Percentiles rank a stretch among this genome's conserved stretches.
Conservation (phyloP, 2,113 vertebrate species). For the Anser brachyrhynchus region DNA sequence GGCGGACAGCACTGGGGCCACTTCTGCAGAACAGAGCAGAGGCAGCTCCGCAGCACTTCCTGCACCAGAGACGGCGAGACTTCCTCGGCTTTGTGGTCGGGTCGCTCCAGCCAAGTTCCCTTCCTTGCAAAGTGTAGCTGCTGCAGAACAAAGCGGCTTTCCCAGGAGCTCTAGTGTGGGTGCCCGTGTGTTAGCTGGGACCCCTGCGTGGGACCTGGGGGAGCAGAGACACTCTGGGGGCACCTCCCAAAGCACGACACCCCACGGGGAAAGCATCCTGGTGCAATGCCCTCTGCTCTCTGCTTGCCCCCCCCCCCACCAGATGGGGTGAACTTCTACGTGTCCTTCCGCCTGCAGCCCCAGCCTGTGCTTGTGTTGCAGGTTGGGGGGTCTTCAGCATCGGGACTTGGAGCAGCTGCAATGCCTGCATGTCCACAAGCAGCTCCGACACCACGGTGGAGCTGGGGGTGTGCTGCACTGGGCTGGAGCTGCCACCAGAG, state of each 20-base stretch:
- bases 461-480: background rate
- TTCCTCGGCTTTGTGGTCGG: fast-evolving
- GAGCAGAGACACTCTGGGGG: fast-evolving
- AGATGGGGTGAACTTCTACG: too few relatives aligned
- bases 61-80: fast-evolving
- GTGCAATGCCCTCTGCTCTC: fast-evolving
- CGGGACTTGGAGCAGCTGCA: fast-evolving
- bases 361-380: background rate
- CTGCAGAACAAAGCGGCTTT: background rate
- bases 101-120: fast-evolving
- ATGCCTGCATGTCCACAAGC: fast-evolving
- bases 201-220: fast-evolving
- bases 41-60: fast-evolving
- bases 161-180: background rate
- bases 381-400: background rate
- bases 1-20: fast-evolving
- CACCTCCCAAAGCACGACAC: background rate
- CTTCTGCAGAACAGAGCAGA: fast-evolving
- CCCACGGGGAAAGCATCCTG: background rate
- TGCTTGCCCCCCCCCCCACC: too few relatives aligned
- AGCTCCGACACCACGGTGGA: fast-evolving
- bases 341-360: too few relatives aligned
- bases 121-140: background rate
- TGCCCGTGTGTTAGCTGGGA: background rate
- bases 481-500: background rate